Percentiles rank a stretch among this genome's conserved stretches.
Conservation (phyloP, 2,888 invertebrate genomes). For the Vanessa cardui region DNA sequence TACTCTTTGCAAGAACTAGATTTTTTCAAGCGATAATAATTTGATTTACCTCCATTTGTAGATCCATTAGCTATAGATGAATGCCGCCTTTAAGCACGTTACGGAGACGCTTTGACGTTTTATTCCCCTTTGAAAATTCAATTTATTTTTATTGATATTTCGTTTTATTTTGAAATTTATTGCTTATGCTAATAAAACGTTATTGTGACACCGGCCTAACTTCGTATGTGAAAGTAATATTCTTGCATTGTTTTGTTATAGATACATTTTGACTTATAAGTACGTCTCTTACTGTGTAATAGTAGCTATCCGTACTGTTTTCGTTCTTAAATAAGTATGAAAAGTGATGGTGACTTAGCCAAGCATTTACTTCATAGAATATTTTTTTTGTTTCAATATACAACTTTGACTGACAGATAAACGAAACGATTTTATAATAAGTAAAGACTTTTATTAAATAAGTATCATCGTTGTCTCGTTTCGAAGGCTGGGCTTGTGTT, state of each 20-base stretch:
- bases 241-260: not conserved
- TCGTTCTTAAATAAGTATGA: no score
- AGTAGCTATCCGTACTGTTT: no score
- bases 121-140: constrained; percentile 23
- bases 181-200: not conserved
- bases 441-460: no score
- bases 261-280: no score
- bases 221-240: not conserved
- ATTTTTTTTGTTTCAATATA: no score
- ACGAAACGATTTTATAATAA: no score
- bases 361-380: no score
- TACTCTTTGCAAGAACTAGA: constrained; percentile 1
- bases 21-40: constrained; percentile 19
- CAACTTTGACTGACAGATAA: no score
- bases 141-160: constrained; percentile 20
- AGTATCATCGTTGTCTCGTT: no score
- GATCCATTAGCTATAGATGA: constrained; percentile 23
- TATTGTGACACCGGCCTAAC: not conserved
- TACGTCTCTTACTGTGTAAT: no score
- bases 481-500: no score
- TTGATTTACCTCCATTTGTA: constrained; percentile 26
- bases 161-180: not conserved
- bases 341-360: no score
- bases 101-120: constrained; percentile 4
- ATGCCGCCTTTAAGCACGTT: constrained; percentile 9